A percentile compares a stretch with the other conserved stretches of the same genome.
Evolutionary conservation across 2,888 invertebrate genomes (phyloP).

Genomic region (Chirona hameri): DNA sequence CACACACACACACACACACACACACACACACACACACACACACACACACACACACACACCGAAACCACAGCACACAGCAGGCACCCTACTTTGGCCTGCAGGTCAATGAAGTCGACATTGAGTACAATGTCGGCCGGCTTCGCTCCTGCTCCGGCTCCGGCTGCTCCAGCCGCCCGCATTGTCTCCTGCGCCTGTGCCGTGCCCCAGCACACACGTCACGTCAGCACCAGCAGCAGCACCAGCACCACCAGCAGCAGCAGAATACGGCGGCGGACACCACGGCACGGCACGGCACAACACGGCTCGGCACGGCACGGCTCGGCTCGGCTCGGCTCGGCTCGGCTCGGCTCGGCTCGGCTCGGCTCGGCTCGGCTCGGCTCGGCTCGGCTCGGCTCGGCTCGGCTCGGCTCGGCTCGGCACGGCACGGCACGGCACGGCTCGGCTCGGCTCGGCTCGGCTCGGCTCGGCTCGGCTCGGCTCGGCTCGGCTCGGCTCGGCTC

Average conservation of each 20-base stretch:
- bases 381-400: too few relatives aligned
- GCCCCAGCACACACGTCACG: constrained; percentile 32
- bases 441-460: too few relatives aligned
- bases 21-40: too few relatives aligned
- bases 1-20: too few relatives aligned
- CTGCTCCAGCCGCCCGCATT: neutral
- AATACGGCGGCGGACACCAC: too few relatives aligned
- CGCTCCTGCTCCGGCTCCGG: neutral
- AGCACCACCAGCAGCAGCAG: constrained; percentile 13
- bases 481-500: too few relatives aligned
- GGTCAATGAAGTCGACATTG: constrained; percentile 27
- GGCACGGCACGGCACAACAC: too few relatives aligned
- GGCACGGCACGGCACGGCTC: too few relatives aligned
- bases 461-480: neutral
- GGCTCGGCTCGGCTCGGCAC: too few relatives aligned
- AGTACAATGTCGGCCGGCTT: neutral
- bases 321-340: neutral
- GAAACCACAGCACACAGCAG: too few relatives aligned
- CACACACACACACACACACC: too few relatives aligned
- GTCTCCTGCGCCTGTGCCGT: constrained; percentile 42
- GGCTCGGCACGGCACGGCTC: too few relatives aligned
- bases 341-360: neutral
- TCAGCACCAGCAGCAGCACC: constrained; percentile 33
- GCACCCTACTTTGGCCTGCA: constrained; percentile 22
- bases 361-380: neutral